Percentiles rank a stretch among this genome's conserved stretches.
Evolutionary conservation across 2,888 invertebrate species (phyloP).

Genomic region (Lagria hirta): DNA sequence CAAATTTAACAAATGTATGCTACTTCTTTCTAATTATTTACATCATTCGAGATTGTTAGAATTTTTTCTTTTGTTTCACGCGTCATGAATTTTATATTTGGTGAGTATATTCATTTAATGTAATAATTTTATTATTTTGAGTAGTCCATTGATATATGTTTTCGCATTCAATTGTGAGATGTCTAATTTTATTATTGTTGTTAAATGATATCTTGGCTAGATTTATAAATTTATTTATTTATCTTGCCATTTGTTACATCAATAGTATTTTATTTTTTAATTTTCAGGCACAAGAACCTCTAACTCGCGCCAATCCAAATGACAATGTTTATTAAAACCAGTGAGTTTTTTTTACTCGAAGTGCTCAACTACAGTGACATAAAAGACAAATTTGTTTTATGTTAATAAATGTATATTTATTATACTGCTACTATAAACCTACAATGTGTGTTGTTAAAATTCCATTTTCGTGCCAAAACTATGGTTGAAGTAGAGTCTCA

Average conservation of each 20-base stretch:
- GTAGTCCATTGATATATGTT: conserved; percentile 1
- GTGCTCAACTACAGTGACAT: conserved; percentile 33
- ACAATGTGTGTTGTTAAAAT: conserved; percentile 19
- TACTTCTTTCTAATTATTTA: conserved; percentile 13
- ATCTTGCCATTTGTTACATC: conserved; percentile 35
- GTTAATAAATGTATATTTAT: conserved; percentile 20
- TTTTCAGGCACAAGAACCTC: conserved; percentile 79
- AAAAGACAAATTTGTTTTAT: conserved; percentile 24
- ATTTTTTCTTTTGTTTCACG: conserved; percentile 44
- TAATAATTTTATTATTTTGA: conserved; percentile 5
- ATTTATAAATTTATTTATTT: conserved; percentile 7
- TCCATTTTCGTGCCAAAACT: conserved; percentile 11
- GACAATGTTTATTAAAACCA: conserved; percentile 75
- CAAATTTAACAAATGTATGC: conserved; percentile 11
- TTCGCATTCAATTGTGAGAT: conserved; percentile 13
- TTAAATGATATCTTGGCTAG: too few species aligned
- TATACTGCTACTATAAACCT: conserved; percentile 17
- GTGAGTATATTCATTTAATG: conserved; percentile 36
- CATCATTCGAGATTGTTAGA: conserved; percentile 30
- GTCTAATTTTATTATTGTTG: conserved; percentile 11
- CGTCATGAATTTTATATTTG: conserved; percentile 43
- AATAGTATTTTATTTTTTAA: conserved; percentile 43
- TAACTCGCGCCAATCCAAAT: conserved; percentile 77
- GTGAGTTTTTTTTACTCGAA: conserved; percentile 29
- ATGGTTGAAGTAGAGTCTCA: conserved; percentile 4